Conservation (phyloP, 1,140 invertebrate species). For the Drosophila nigromelanica region DNA sequence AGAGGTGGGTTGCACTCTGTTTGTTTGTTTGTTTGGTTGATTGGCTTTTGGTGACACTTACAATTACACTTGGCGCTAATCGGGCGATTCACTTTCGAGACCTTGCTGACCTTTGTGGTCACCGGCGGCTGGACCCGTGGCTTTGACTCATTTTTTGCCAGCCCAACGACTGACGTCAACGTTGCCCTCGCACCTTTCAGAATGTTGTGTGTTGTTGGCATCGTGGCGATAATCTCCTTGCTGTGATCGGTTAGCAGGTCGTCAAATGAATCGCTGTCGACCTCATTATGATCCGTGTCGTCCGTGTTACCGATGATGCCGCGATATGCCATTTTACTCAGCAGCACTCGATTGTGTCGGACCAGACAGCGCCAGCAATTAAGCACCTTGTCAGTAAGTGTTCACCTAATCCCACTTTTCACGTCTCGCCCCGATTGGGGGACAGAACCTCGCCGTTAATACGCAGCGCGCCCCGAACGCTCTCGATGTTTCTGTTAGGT, state of each 20-base stretch:
- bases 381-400: neutral
- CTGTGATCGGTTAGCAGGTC: slow-evolving; percentile 17
- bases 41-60: slow-evolving; percentile 9
- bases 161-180: neutral
- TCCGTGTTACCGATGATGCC: slow-evolving; percentile 56
- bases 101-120: neutral
- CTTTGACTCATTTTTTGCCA: no score
- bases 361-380: neutral
- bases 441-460: neutral
- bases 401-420: neutral
- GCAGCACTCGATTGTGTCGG: slow-evolving; percentile 6
- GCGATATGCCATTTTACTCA: slow-evolving; percentile 58
- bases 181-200: neutral
- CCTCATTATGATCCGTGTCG: neutral
- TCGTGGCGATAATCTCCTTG: neutral
- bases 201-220: neutral
- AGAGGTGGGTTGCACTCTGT: neutral
- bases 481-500: neutral
- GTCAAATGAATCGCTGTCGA: slow-evolving; percentile 55
- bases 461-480: neutral
- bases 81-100: neutral
- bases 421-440: neutral
- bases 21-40: neutral
- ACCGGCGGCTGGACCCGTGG: no score
- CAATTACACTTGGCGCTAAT: neutral